Percentiles rank a stretch among this genome's conserved stretches.
phyloP scores from a whole-genome alignment of 2,113 vertebrate genomes.

The Crotalus viridis region DNA sequence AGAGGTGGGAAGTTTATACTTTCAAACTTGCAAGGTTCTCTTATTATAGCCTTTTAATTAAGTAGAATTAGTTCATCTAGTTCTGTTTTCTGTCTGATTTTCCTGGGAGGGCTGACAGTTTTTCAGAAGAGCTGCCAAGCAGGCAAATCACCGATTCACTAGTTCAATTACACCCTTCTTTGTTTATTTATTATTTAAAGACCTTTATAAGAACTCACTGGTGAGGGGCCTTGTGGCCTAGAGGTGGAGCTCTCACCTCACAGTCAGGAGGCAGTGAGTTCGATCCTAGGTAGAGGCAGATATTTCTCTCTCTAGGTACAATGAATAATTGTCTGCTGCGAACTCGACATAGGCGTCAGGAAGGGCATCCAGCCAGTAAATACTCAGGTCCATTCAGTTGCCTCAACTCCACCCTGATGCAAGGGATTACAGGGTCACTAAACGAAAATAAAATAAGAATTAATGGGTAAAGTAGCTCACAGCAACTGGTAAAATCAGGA shows the following conservation, averaged over 20 bases:
- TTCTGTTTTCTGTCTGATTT: neutral
- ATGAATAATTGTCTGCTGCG: neutral
- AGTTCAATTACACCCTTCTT: neutral
- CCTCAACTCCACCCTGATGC: neutral
- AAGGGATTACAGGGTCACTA: neutral
- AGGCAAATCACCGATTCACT: neutral
- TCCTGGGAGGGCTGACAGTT: neutral
- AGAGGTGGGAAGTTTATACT: neutral
- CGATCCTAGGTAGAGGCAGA: neutral
- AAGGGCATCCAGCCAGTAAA: neutral
- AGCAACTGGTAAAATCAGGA: neutral
- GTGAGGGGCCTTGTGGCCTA: neutral
- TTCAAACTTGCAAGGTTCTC: neutral
- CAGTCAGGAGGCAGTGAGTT: neutral
- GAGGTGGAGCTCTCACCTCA: neutral
- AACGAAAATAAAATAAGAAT: neutral
- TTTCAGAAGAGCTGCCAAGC: neutral
- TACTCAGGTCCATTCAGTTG: neutral
- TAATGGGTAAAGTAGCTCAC: neutral
- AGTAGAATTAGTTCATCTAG: neutral
- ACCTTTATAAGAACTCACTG: neutral
- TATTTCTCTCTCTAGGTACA: neutral
- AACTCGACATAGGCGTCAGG: neutral
- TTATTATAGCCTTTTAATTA: neutral
- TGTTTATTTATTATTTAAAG: neutral